Evolutionary conservation across 2,888 invertebrate genomes (phyloP), one percentile per base, ranked within the genome.

Genomic region (Perdita meconis): DNA sequence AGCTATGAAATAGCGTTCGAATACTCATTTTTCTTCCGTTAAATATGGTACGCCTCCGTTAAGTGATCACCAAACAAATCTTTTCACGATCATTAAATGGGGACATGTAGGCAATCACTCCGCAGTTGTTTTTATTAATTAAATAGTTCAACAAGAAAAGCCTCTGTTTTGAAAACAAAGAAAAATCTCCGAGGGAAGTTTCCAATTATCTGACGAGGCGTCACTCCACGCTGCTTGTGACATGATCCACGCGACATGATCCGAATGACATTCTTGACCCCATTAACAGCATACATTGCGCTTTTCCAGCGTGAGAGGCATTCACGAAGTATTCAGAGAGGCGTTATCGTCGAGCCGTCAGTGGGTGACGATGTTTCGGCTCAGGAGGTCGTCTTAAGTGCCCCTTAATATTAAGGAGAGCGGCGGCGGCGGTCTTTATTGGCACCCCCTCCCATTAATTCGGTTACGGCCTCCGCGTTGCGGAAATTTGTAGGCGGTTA

Each of bases 401-500:
- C 68, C 75, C 69, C 81, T 85, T 85, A 81, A 85, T 85, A 85
- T 85, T 81, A 83, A 85, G 64, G 56, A 56, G 56, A 47, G 51
- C n/a, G 64, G 60, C 51, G 66, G 64, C 56, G 66, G 64, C 59
- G 24, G 66, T 56, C 75, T 69, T 85, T 81, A 85, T 85, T 78
- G 81, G 77, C 81, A 67, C 60, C 74, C 75, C 53, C 16, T 44
- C 36, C 34, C 68, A 83, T 85, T 85, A 85, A 85, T 85, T 75
- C 83, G 65, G 77, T 84, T 82, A 77, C 67, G 50, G 73, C 24
- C 16, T 53, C 59, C 42, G 44, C 50, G 44, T 19, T n/a, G 53
- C 56, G 60, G 80, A 81, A 88, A 88, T 85, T 88, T 86, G 80
- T 78, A 71, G 80, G 60, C 40, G 57, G 73, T 71, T 75, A 78